Evolutionary conservation across 2,888 invertebrate genomes (phyloP), one percentile per base, ranked within the genome.

Genomic region (Oscheius sp.): DNA sequence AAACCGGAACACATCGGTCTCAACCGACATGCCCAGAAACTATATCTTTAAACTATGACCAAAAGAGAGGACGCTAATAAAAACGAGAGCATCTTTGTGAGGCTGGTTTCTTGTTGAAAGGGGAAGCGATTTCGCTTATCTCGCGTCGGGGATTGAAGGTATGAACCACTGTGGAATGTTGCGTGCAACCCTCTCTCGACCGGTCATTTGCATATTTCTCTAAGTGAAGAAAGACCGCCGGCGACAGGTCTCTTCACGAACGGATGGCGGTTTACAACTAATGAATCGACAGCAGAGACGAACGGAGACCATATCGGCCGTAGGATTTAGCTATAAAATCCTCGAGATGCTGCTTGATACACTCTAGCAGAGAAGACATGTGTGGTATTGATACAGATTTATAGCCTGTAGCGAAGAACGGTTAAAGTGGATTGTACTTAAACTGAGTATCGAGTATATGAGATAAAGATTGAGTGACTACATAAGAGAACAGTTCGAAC

Each of bases 91-190:
- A 47, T 47, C 47, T 63, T 48, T 47, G 59, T 29, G 13, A 37
- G 59, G n/a, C 3, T 60, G 59, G 42, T 55, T 55, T 21, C 42
- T 7, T 10, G 29, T 47, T 48, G 47, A 48, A 63, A 63, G 48
- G 60, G 65, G 68, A 68, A 68, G 68, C 33, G 68, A 55, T 68
- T 68, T 63, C 63, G 68, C 68, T 68, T 68, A 68, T 68, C 68
- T 68, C 55, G 35, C 42, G 55, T 68, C 53, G 68, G 68, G 55
- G 68, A 68, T 68, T 35, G 68, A 68, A 68, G 55, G 68, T 53
- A 68, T 68, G 68, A 68, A 68, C 53, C 55, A 55, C 55, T 13
- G 35, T 68, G 68, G 68, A 68, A 68, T 68, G 68, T 55, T 68
- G 68, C 33, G 32, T 13, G 68, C 68, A 68, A 55, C 68, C 53